Base-by-base conservation (phyloP, 2,888 invertebrate genomes). In the Eilema sororculum region DNA sequence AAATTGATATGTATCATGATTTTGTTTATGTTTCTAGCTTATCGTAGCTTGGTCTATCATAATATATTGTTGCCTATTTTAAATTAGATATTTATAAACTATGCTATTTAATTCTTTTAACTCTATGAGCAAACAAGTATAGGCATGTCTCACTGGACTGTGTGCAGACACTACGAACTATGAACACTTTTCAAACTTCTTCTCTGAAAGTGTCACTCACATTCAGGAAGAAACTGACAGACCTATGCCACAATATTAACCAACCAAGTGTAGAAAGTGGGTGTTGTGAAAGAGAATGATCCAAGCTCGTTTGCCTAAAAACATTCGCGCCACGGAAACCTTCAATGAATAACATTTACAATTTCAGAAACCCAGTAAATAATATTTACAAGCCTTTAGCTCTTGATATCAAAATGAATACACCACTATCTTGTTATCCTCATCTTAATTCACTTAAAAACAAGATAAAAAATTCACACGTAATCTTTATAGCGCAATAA, bases 401-500 rank as follows among this genome's bases (percentile, higher is more conserved):
- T 46, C 41, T 28, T 2, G 12, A 28, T n/a, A n/a, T 41, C 37
- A 12, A 28, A 63, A n/a, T n/a, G 10, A n/a, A 52, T 28, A 12
- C 28, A 10, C 16, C 2, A 37, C 24, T 16, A 67, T 24, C 52
- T 33, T 28, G 22, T 72, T 63, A 61, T 59, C 2, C 9, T 22
- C 30, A 56, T 71, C 56, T 63, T 64, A 72, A 71, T 77, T 68
- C 25, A 16, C 37, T 60, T 3, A 20, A 73, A 69, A 73, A 67
- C 65, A 65, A 72, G 62, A 74, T 68, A 68, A 73, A 68, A 59
- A 62, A 57, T 52, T 59, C 37, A n/a, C n/a, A 37, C 25, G 20
- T 78, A 78, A 81, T 83, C 78, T 79, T 78, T 75, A 81, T 73
- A 70, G 65, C 46, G 64, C 57, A 68, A 74, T 81, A 78, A 81